Evolutionary conservation across 2,113 vertebrate genomes (phyloP), one percentile per base, ranked within the genome.

Genomic region (Pionites leucogaster): DNA sequence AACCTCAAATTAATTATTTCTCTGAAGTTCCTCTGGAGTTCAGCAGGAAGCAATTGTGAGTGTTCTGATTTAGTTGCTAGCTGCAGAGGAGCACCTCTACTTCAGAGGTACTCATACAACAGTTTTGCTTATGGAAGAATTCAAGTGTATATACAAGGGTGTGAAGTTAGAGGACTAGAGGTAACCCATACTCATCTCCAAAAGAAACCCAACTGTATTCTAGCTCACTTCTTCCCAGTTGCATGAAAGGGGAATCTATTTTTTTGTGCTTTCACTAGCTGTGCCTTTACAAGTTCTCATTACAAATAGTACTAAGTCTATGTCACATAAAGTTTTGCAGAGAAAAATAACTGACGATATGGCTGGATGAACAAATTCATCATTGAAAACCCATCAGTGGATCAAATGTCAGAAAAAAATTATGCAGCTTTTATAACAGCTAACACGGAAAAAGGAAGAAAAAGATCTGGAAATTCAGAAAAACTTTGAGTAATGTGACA

Each of bases 111-210:
- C 15, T 52, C 17, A 27, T 46, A 10, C 5, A 44, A 9, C 24
- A 50, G n/a, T 24, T 35, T 64, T 79, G 29, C 1, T 35, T 60
- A 13, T 24, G 12, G 39, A 79, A 76, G 25, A 81, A 64, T 77
- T 1, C 6, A 63, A 76, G 5, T 0, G 0, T 46, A n/a, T 18
- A 35, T 42, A 68, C 4, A 52, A 82, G 33, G 44, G 8, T 0
- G 0, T 11, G 5, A 87, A 82, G 28, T 33, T 86, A 87, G 6
- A 81, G 6, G 13, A 60, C 13, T 33, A 19, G 8, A 42, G 4
- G 10, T 33, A 92, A 46, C 1, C 6, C 13, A 37, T 74, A 31
- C 17, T 55, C 25, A 57, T 5, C 62, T 12, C 16, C n/a, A 65
- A 33, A 4, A 67, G 79, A 86, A 78, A 28, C 24, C 8, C 18